A percentile compares a stretch with the other conserved stretches of the same genome.
Evolutionary conservation across 2,888 invertebrate genomes (phyloP).

Genomic region (Lacanobia wlatinum): DNA sequence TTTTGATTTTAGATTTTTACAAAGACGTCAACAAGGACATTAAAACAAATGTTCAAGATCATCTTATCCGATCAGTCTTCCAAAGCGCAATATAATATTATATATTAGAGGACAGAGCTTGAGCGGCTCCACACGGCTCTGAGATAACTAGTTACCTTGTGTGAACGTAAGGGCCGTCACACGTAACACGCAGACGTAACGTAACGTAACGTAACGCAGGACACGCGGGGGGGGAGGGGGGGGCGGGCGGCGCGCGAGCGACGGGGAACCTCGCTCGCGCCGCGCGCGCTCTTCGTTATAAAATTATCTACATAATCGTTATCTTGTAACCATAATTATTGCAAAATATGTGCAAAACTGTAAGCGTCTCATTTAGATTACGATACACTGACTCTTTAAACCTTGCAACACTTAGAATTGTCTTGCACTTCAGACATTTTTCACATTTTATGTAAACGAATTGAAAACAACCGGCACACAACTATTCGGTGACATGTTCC

Average conservation of each 20-base stretch:
- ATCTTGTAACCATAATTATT: conserved; percentile 86
- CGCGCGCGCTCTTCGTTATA: conserved; percentile 73
- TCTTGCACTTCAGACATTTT: conserved; percentile 83
- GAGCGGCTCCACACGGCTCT: conserved; percentile 73
- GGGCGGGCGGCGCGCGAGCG: conserved; percentile 66
- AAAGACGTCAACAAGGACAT: conserved; percentile 66
- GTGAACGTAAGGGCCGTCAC: conserved; percentile 61
- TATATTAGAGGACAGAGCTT: conserved; percentile 72
- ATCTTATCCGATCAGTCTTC: conserved; percentile 79
- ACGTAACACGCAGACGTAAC: conserved; percentile 59
- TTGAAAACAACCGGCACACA: conserved; percentile 88
- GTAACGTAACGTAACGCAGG: conserved; percentile 37
- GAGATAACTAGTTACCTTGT: conserved; percentile 55
- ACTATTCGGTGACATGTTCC: conserved; percentile 86
- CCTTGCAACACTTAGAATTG: conserved; percentile 86
- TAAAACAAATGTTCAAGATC: conserved; percentile 68
- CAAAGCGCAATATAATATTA: conserved; percentile 78
- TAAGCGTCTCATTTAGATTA: conserved; percentile 88
- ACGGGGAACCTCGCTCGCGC: conserved; percentile 81
- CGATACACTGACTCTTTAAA: conserved; percentile 87
- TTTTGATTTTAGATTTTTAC: conserved; percentile 64
- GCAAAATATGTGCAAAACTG: conserved; percentile 90
- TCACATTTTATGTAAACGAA: conserved; percentile 83
- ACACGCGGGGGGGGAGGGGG: conserved; percentile 3
- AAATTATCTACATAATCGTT: conserved; percentile 85